These are phyloP conservation scores for Triplophysa yarkandensis DNA, from an alignment of 2,797 vertebrate genomes.

Conservation along the genomic window DNA sequence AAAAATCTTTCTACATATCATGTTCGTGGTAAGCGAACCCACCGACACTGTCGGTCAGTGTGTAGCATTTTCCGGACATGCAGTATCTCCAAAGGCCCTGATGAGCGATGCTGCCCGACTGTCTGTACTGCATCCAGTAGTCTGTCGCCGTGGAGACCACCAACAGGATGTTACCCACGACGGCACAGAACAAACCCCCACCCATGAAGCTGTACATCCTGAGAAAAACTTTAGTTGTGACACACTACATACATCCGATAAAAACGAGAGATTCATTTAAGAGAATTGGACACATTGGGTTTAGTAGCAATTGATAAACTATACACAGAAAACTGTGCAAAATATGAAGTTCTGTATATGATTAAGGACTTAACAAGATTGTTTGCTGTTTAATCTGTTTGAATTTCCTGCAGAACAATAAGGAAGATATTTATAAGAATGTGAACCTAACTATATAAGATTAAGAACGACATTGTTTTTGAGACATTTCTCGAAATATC, in stretches of 20 bases:
- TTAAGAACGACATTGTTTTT: too few relatives aligned
- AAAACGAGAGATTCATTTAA: not conserved
- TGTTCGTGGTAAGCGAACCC: not conserved
- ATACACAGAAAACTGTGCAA: too few relatives aligned
- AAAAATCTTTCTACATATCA: not conserved
- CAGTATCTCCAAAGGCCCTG: slow-evolving; percentile 81
- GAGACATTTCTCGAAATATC: too few relatives aligned
- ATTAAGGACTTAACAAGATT: too few relatives aligned
- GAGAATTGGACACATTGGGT: too few relatives aligned
- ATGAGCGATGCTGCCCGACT: slow-evolving; percentile 74
- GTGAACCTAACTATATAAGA: too few relatives aligned
- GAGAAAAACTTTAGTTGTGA: slow-evolving; percentile 58
- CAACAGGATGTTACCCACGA: slow-evolving; percentile 76
- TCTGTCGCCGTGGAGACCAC: slow-evolving; percentile 75
- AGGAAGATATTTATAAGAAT: too few relatives aligned
- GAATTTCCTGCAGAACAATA: too few relatives aligned
- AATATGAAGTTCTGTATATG: too few relatives aligned
- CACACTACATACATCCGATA: slow-evolving; percentile 45
- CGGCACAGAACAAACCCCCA: slow-evolving; percentile 78
- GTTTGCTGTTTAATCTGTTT: too few relatives aligned
- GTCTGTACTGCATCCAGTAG: slow-evolving; percentile 80
- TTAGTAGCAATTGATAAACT: not conserved
- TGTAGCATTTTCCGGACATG: slow-evolving; percentile 75
- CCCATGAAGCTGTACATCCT: slow-evolving; percentile 80
- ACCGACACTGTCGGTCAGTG: slow-evolving; percentile 78